Conservation (phyloP, 1,140 invertebrate species). For the Zaprionus davidi region DNA sequence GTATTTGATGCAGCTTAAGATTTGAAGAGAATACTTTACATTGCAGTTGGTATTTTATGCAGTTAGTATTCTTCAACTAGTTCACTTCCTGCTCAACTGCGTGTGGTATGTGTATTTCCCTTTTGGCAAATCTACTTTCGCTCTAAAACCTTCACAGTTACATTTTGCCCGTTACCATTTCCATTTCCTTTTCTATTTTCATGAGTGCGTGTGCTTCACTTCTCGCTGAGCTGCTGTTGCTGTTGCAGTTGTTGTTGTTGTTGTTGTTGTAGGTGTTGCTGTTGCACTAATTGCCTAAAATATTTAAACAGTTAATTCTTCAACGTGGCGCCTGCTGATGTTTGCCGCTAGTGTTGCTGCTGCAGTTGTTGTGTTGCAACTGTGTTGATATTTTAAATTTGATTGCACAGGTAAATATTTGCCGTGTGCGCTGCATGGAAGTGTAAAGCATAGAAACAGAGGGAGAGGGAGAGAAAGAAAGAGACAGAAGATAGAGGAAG, state of each 20-base stretch:
- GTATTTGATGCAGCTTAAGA: neutral
- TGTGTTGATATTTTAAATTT: slow-evolving; percentile 73
- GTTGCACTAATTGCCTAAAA: slow-evolving; percentile 77
- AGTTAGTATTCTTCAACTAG: no score
- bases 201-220: slow-evolving; percentile 16
- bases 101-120: neutral
- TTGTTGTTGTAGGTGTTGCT: slow-evolving; percentile 2
- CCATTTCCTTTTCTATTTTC: slow-evolving; percentile 32
- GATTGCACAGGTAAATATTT: slow-evolving; percentile 79
- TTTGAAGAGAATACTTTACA: neutral
- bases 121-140: slow-evolving; percentile 3
- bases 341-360: slow-evolving; percentile 1
- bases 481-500: neutral
- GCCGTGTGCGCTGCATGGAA: slow-evolving; percentile 15
- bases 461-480: neutral
- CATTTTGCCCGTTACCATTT: slow-evolving; percentile 21
- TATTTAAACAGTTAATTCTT: slow-evolving; percentile 76
- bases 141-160: neutral
- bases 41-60: no score
- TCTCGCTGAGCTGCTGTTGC: slow-evolving; percentile 1
- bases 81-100: neutral
- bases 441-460: slow-evolving; percentile 1
- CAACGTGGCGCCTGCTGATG: slow-evolving; percentile 29
- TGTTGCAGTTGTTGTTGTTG: neutral
- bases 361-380: slow-evolving; percentile 13